Evolutionary conservation across 2,113 vertebrate species (phyloP).

Genomic region (Centrocercus urophasianus): DNA sequence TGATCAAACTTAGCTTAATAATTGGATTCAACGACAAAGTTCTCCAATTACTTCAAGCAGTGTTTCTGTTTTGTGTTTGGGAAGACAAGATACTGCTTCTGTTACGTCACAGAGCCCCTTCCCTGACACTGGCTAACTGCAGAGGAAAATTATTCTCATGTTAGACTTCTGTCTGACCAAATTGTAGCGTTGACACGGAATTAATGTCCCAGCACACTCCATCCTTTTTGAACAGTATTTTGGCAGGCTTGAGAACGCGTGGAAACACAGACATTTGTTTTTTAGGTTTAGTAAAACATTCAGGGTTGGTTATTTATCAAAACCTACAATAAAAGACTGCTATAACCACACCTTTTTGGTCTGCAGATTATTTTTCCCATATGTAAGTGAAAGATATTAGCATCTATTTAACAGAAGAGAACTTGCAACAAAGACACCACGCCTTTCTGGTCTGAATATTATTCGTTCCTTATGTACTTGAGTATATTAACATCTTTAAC

Average conservation of each 20-base stretch:
- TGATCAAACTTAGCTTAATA: neutral
- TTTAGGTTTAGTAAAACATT: neutral
- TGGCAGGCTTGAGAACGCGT: neutral
- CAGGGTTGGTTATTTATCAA: neutral
- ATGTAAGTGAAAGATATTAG: neutral
- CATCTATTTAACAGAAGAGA: neutral
- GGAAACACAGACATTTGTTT: neutral
- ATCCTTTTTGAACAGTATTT: neutral
- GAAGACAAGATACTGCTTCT: neutral
- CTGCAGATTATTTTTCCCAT: slow-evolving; percentile 14
- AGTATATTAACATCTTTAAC: neutral
- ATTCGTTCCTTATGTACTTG: neutral
- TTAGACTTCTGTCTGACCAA: neutral
- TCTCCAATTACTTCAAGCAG: neutral
- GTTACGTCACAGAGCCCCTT: neutral
- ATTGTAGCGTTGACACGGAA: neutral
- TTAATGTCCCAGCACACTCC: neutral
- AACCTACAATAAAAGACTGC: neutral
- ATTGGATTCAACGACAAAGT: neutral
- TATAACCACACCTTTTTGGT: neutral
- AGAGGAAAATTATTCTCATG: neutral
- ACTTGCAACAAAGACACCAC: neutral
- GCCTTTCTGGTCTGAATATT: neutral
- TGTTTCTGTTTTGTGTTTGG: neutral
- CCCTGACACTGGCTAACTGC: neutral